Conservation (phyloP, 2,888 invertebrate species). For the Drosophila mimetica region DNA sequence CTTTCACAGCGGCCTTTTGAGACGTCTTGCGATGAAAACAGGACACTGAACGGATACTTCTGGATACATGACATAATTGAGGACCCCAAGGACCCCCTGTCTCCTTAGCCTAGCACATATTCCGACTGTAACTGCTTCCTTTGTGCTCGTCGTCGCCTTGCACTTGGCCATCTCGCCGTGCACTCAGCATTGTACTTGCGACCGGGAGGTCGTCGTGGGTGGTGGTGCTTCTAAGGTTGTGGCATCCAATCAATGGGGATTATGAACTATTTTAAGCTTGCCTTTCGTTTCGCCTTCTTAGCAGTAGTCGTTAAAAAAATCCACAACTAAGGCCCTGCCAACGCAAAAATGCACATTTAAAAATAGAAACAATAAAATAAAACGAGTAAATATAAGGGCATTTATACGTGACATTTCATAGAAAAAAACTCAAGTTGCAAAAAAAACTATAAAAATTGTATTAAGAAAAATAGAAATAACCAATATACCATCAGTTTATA, state of each 20-base stretch:
- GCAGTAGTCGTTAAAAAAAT: neutral
- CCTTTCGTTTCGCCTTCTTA: slow-evolving; percentile 37
- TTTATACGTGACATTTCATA: slow-evolving; percentile 3
- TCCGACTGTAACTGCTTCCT: slow-evolving; percentile 17
- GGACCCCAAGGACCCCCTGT: slow-evolving; percentile 21
- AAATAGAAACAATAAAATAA: neutral
- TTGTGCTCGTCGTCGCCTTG: slow-evolving; percentile 7
- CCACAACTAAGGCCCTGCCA: neutral
- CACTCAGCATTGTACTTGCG: slow-evolving; percentile 51
- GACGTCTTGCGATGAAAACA: neutral
- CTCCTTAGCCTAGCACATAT: slow-evolving; percentile 36
- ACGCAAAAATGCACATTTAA: neutral
- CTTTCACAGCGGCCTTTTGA: slow-evolving; percentile 1
- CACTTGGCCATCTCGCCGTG: slow-evolving; percentile 12
- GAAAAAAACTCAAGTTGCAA: neutral
- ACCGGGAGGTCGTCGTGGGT: slow-evolving; percentile 5
- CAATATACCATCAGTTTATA: too few relatives aligned
- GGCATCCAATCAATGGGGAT: slow-evolving; percentile 70
- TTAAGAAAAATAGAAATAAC: too few relatives aligned
- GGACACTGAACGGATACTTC: slow-evolving; percentile 10
- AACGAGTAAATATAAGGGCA: neutral
- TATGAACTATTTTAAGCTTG: slow-evolving; percentile 69
- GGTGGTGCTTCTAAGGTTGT: slow-evolving; percentile 8
- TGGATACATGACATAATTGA: slow-evolving; percentile 28
- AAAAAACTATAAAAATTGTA: neutral